These are phyloP conservation scores for Medauroidea extradentata DNA, from an alignment of 1,140 invertebrate species.

Conservation along the genomic window DNA sequence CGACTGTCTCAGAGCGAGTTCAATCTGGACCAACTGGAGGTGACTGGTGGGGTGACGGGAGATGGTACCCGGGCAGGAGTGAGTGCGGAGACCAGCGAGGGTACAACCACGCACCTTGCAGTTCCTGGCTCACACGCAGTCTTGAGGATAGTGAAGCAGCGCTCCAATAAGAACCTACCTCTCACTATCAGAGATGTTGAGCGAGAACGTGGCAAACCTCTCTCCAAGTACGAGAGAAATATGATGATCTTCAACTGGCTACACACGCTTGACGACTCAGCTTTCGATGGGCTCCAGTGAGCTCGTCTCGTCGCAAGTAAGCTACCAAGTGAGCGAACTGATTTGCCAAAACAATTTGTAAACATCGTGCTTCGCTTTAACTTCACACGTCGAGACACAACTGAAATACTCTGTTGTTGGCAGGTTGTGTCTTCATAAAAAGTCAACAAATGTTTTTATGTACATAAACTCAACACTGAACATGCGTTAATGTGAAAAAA, in stretches of 20 bases:
- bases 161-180: slow-evolving; percentile 49
- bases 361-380: no score
- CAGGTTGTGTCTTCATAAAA: no score
- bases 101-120: slow-evolving; percentile 44
- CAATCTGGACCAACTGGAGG: slow-evolving; percentile 68
- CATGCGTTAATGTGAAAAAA: no score
- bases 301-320: no score
- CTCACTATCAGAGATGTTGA: slow-evolving; percentile 75
- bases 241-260: slow-evolving; percentile 94
- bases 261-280: slow-evolving; percentile 71
- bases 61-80: slow-evolving; percentile 25
- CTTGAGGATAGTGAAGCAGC: slow-evolving; percentile 44
- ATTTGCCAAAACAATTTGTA: no score
- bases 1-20: slow-evolving; percentile 77
- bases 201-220: slow-evolving; percentile 71
- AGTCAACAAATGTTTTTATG: no score
- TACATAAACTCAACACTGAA: no score
- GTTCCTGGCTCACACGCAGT: slow-evolving; percentile 47
- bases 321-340: no score
- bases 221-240: slow-evolving; percentile 82
- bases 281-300: slow-evolving; percentile 51
- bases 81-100: slow-evolving; percentile 42
- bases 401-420: no score
- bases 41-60: no score
- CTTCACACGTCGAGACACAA: no score